Conservation (phyloP, 2,888 invertebrate genomes). For the Sialis fuliginosa region DNA sequence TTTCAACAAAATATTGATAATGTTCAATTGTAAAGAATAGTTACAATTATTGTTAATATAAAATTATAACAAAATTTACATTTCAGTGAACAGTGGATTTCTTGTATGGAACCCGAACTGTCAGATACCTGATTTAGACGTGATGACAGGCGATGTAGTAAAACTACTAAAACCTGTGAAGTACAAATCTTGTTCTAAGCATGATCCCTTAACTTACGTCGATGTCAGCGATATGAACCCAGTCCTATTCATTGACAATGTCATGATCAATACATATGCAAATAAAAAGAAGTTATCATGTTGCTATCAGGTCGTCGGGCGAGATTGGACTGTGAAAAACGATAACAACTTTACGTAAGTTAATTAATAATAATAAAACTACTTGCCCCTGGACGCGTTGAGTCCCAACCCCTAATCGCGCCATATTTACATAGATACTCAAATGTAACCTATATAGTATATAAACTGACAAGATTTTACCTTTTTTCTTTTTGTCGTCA, state of each 20-base stretch:
- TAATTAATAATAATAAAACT: no score
- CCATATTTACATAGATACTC: no score
- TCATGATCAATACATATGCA: conserved; percentile 16
- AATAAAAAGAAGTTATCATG: conserved; percentile 13
- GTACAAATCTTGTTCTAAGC: conserved; percentile 32
- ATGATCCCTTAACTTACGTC: conserved; percentile 20
- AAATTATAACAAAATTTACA: no score
- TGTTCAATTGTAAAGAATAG: no score
- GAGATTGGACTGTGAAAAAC: conserved; percentile 10
- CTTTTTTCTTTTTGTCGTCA: no score
- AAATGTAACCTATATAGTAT: no score
- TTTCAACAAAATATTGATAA: no score
- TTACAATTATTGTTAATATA: no score
- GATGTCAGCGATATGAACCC: conserved; percentile 16
- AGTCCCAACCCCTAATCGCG: no score
- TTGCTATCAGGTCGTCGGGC: conserved; percentile 20
- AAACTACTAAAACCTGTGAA: conserved; percentile 31
- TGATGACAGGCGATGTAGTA: conserved; percentile 34
- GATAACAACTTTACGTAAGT: conserved; percentile 6
- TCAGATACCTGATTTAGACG: conserved; percentile 40
- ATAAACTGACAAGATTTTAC: no score
- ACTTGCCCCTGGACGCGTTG: no score
- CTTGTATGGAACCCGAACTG: conserved; percentile 41
- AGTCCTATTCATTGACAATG: conserved; percentile 18
- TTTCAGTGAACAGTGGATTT: no score